Conservation (phyloP, 2,113 vertebrate species). For the Microtus montanus region DNA sequence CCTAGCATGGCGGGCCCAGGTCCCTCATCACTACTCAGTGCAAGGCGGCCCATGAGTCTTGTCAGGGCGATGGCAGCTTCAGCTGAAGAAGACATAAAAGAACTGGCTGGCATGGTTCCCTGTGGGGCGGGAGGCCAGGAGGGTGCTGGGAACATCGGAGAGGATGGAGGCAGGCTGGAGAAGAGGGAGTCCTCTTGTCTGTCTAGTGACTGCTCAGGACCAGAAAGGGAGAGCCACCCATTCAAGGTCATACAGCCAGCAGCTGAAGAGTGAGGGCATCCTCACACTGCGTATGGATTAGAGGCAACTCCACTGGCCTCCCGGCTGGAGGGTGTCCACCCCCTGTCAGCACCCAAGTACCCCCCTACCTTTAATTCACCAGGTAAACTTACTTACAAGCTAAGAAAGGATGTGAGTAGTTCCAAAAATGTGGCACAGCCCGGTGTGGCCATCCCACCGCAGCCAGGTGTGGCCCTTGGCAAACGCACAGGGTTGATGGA, state of each 20-base stretch:
- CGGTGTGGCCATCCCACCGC: background rate
- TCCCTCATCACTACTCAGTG: background rate
- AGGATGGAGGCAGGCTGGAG: background rate
- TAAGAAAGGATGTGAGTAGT: background rate
- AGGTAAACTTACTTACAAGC: background rate
- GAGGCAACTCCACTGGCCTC: background rate
- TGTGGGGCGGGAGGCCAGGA: background rate
- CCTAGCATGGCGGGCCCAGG: background rate
- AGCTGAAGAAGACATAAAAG: constrained; percentile 17
- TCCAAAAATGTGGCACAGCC: background rate
- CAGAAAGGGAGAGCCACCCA: constrained; percentile 27
- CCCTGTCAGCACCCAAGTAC: no score
- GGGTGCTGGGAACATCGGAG: background rate
- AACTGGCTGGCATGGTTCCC: background rate
- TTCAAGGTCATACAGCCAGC: constrained; percentile 37
- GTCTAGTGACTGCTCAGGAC: background rate
- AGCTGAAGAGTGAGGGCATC: background rate
- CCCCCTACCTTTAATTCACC: background rate
- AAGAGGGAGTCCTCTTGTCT: background rate
- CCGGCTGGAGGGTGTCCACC: background rate
- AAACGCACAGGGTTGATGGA: constrained; percentile 79
- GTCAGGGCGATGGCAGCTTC: background rate
- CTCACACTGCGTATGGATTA: background rate
- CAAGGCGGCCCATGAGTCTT: background rate
- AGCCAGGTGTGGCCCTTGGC: background rate